Evolutionary conservation across 1,140 invertebrate genomes (phyloP).

Genomic region (Manduca sexta): DNA sequence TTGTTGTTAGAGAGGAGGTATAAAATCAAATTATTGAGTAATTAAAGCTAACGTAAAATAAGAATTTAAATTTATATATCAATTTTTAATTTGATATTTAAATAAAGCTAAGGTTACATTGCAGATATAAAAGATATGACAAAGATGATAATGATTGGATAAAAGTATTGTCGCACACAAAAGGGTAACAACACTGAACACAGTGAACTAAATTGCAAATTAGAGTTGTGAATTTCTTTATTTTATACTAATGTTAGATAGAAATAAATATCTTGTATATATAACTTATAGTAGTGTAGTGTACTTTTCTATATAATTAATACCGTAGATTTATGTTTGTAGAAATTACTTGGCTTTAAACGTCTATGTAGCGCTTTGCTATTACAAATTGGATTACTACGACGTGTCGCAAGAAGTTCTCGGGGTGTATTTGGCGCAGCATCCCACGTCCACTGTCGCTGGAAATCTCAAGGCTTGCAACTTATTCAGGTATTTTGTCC

Average conservation of each 20-base stretch:
- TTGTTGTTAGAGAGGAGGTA: slow-evolving; percentile 87
- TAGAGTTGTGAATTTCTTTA: no score
- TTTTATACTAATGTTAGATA: no score
- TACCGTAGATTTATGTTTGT: slow-evolving; percentile 24
- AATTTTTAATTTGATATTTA: neutral
- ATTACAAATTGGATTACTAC: slow-evolving; percentile 97
- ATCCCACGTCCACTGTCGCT: slow-evolving; percentile 95
- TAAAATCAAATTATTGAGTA: slow-evolving; percentile 7
- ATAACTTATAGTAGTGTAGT: no score
- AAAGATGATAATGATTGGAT: slow-evolving; percentile 48
- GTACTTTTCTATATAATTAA: no score
- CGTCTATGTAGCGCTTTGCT: slow-evolving; percentile 97
- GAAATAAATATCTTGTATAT: no score
- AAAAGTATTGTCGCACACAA: slow-evolving; percentile 30
- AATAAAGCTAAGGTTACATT: slow-evolving; percentile 11
- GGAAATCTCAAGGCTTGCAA: slow-evolving; percentile 92
- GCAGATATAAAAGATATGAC: slow-evolving; percentile 55
- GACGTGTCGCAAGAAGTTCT: slow-evolving; percentile 96
- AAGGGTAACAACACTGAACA: slow-evolving; percentile 46
- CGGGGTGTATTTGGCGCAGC: slow-evolving; percentile 93
- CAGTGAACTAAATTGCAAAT: no score
- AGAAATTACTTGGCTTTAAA: slow-evolving; percentile 95
- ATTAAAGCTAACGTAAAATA: neutral
- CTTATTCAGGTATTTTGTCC: slow-evolving; percentile 62
- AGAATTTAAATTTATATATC: neutral